Base-by-base conservation (phyloP, 2,797 vertebrate genomes). In the Tenualosa ilisha region DNA sequence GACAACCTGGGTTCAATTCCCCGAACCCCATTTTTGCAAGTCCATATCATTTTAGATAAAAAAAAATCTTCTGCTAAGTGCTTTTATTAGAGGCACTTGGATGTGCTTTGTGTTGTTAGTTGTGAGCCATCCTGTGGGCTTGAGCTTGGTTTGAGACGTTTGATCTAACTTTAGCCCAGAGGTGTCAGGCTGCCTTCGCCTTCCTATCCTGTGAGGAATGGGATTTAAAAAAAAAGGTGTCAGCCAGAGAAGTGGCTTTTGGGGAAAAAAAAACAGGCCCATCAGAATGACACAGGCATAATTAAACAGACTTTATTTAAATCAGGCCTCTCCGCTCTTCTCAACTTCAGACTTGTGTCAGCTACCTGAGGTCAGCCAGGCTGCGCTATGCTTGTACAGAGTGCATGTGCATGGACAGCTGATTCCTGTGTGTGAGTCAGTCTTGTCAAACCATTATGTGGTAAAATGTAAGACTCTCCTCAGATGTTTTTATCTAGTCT, bases 141-240 rank as follows among this genome's bases (percentile, higher is more conserved):
- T 20, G 20, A 22, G 20, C 20, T 56, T 3, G 20, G 17, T 20
- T 40, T 82, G 65, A 51, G 40, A 84, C 49, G 24, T 85, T 81
- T 83, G 37, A 51, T 85, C 84, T 54, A 83, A 83, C 61, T 86
- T 83, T 87, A 84, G 84, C 65, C 86, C 54, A 81, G 81, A 54
- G 40, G 24, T 85, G 56, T 84, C 82, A 83, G 51, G 20, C 43
- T 8, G 22, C 54, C 46, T 46, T 7, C 3, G 46, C 46, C 7
- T 7, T 51, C 50, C 50, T 84, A 24, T 40, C 37, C 49, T 68
- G 51, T 82, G 61, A 54, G 15, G n/a, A 26, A 24, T 6, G 13
- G 65, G 82, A 59, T 51, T 46, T 68, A 6, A 31, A 31, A 31
- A 31, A 31, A 84, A 85, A 40, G 26, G 8, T 56, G 54, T 24